These are phyloP conservation scores for Labrus mixtus DNA, from an alignment of 2,113 vertebrate species.

Conservation along the genomic window DNA sequence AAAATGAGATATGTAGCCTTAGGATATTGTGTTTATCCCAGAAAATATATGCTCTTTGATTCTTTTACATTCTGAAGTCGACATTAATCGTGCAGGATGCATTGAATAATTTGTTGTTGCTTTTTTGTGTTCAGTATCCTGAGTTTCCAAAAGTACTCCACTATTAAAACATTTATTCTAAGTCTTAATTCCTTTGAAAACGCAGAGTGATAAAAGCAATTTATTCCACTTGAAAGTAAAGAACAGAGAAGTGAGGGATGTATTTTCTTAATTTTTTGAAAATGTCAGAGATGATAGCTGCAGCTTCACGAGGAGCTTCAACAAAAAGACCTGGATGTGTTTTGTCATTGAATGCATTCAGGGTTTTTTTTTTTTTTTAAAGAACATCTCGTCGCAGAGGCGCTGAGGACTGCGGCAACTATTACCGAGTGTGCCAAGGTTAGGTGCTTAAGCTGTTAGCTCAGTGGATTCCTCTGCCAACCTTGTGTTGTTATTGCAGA, in stretches of 20 bases:
- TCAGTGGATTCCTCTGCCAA: slow-evolving; percentile 43
- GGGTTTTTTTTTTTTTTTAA: slow-evolving; percentile 10
- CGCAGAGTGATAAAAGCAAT: neutral
- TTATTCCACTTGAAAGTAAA: neutral
- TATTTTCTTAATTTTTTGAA: slow-evolving; percentile 1
- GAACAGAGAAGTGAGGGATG: slow-evolving; percentile 10
- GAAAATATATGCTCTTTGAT: no score
- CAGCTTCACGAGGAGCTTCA: neutral
- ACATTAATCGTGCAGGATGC: no score
- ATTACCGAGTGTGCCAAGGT: slow-evolving; percentile 55
- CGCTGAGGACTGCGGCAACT: slow-evolving; percentile 36
- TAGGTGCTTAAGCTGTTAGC: slow-evolving; percentile 58
- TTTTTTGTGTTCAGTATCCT: neutral
- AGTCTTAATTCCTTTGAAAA: neutral
- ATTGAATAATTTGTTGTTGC: no score
- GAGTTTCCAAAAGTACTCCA: neutral
- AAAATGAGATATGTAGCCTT: no score
- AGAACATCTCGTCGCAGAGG: slow-evolving; percentile 34
- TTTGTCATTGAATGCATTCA: slow-evolving; percentile 30
- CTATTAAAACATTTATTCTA: slow-evolving; percentile 4
- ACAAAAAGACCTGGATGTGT: slow-evolving; percentile 20
- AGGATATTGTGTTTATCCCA: no score
- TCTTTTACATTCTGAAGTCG: no score
- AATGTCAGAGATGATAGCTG: neutral
- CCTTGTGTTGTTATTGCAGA: slow-evolving; percentile 64